These are phyloP conservation scores for Drosophila nigrodunni DNA, from an alignment of 1,140 invertebrate genomes.

Conservation along the genomic window DNA sequence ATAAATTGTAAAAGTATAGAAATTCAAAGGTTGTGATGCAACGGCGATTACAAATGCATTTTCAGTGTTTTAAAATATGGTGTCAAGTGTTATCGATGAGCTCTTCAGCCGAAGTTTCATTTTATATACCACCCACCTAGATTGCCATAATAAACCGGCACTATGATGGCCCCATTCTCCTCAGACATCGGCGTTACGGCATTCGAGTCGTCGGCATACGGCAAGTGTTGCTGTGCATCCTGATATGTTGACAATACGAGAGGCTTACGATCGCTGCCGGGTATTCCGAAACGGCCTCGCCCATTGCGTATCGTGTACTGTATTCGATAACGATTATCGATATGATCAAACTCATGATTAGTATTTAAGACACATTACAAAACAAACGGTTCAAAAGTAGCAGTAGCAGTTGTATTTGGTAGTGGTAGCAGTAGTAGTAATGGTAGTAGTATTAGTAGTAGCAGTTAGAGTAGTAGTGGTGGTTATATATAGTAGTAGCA, in stretches of 20 bases:
- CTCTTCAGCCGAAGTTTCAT: no score
- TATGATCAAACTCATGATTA: slow-evolving; percentile 47
- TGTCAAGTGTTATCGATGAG: no score
- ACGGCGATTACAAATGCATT: no score
- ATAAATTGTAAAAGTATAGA: no score
- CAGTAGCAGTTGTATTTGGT: slow-evolving; percentile 21
- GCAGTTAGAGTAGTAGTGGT: slow-evolving; percentile 17
- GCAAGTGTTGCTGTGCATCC: slow-evolving; percentile 97
- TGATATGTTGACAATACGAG: slow-evolving; percentile 97
- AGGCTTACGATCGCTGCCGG: slow-evolving; percentile 95
- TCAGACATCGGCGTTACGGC: slow-evolving; percentile 99
- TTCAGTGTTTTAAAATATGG: no score
- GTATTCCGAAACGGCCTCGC: slow-evolving; percentile 87
- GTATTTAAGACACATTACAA: slow-evolving; percentile 36
- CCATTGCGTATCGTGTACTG: slow-evolving; percentile 91
- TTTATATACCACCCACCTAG: slow-evolving; percentile 85
- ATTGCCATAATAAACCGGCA: slow-evolving; percentile 94
- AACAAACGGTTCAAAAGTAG: slow-evolving; percentile 28
- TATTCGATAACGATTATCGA: slow-evolving; percentile 48
- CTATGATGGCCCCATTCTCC: slow-evolving; percentile 97
- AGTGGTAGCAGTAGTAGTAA: slow-evolving; percentile 25
- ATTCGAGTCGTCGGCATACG: slow-evolving; percentile 98
- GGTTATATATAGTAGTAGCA: slow-evolving; percentile 22
- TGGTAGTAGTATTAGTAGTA: slow-evolving; percentile 22
- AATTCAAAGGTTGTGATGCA: no score